These are phyloP conservation scores for Lampris megalopsis DNA, from an alignment of 2,113 vertebrate species.

Conservation along the genomic window DNA sequence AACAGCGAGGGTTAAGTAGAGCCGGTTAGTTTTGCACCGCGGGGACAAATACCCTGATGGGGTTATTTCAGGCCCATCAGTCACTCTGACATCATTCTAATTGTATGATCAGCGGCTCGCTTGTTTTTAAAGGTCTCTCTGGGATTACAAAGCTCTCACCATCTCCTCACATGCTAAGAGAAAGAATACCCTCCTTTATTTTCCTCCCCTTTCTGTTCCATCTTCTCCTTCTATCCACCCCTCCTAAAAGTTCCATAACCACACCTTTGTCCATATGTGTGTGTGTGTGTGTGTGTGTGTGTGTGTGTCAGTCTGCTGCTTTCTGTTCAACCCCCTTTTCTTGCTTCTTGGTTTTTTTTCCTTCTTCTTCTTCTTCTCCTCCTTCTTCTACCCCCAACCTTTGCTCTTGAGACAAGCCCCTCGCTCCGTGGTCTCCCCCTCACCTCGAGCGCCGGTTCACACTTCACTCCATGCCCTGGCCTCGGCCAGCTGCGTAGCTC, in stretches of 20 bases:
- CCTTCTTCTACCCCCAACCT: constrained; percentile 32
- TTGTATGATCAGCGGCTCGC: constrained; percentile 5
- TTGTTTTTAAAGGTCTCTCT: constrained; percentile 24
- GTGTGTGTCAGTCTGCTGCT: background rate
- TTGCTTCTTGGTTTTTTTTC: background rate
- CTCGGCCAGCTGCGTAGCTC: constrained; percentile 74
- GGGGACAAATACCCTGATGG: background rate
- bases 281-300: background rate
- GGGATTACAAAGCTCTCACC: constrained; percentile 21
- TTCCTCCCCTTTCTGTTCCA: background rate
- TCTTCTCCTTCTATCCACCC: background rate
- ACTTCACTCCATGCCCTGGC: constrained; percentile 53
- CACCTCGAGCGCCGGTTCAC: constrained; percentile 47
- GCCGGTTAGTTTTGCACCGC: background rate
- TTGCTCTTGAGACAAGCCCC: constrained; percentile 26
- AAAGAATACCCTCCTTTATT: background rate
- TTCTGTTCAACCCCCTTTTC: background rate
- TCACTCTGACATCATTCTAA: constrained; percentile 25
- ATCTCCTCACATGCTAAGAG: background rate
- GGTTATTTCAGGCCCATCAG: constrained; percentile 18
- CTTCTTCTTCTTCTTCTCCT: background rate
- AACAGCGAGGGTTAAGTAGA: background rate
- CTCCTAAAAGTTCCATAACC: background rate
- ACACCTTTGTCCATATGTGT: background rate
- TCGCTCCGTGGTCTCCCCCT: constrained; percentile 43